Conservation (phyloP, 2,888 invertebrate genomes). For the Caenorhabditis japonica region DNA sequence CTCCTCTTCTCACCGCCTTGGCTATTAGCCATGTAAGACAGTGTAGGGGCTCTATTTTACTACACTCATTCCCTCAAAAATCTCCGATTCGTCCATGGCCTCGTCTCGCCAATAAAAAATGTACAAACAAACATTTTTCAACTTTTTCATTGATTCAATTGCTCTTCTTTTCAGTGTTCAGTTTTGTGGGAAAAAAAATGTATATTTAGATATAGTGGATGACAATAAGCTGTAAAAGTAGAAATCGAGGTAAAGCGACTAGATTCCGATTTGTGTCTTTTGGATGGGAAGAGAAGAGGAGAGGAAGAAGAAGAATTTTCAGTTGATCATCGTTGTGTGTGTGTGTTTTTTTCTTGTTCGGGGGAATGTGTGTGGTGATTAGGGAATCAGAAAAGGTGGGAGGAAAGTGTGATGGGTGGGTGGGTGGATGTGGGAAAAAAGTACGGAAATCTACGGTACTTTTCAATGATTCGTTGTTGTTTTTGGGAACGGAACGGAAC, state of each 20-base stretch:
- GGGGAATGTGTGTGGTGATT: not conserved
- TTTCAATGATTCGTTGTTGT: no score
- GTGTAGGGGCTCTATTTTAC: no score
- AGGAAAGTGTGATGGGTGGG: not conserved
- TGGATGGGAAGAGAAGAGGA: not conserved
- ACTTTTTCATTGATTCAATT: slow-evolving; percentile 11
- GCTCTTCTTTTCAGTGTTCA: not conserved
- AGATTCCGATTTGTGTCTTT: slow-evolving; percentile 22
- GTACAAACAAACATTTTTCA: not conserved
- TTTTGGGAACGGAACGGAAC: slow-evolving; percentile 6
- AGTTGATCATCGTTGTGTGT: slow-evolving; percentile 25
- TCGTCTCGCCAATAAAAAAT: no score
- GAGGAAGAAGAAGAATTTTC: not conserved
- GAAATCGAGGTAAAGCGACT: slow-evolving; percentile 35
- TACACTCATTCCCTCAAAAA: no score
- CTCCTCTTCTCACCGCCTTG: no score
- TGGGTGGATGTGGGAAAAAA: slow-evolving; percentile 6
- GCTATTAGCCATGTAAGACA: no score
- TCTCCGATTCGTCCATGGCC: no score
- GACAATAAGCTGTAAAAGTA: slow-evolving; percentile 12
- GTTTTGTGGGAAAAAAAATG: no score
- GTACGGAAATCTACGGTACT: slow-evolving; percentile 19
- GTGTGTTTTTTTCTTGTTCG: no score
- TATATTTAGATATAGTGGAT: no score
- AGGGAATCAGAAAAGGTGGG: not conserved